A percentile compares a stretch with the other conserved stretches of the same genome.
Conservation (phyloP, 1,140 invertebrate species). For the Zaprionus africanus region DNA sequence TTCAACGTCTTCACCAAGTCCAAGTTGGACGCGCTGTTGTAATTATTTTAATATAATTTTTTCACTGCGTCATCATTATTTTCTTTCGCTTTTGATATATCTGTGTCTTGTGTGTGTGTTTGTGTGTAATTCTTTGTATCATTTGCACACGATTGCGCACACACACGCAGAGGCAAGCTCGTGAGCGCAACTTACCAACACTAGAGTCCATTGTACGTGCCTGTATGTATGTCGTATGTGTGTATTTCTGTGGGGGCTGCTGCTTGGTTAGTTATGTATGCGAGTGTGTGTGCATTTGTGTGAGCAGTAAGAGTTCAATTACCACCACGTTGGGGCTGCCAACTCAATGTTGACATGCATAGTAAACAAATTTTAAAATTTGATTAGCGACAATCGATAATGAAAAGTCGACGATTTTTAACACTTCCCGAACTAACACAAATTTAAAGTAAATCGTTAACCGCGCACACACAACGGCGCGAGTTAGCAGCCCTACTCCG, state of each 20-base stretch:
- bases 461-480: neutral
- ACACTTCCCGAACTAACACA: neutral
- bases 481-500: constrained; percentile 41
- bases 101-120: constrained; percentile 27
- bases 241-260: constrained; percentile 13
- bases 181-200: constrained; percentile 29
- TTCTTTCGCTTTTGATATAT: constrained; percentile 81
- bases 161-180: constrained; percentile 24
- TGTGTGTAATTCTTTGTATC: constrained; percentile 68
- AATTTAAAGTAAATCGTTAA: constrained; percentile 6
- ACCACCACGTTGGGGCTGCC: constrained; percentile 58
- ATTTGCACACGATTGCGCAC: constrained; percentile 77
- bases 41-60: constrained; percentile 82
- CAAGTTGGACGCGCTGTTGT: constrained; percentile 73
- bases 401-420: neutral
- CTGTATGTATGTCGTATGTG: constrained; percentile 13
- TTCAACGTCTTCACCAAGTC: constrained; percentile 56
- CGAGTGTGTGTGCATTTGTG: constrained; percentile 10
- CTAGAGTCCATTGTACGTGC: neutral
- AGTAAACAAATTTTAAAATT: neutral
- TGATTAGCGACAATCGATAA: neutral
- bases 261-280: constrained; percentile 17
- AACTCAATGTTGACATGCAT: constrained; percentile 14
- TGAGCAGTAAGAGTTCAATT: constrained; percentile 68
- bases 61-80: constrained; percentile 83